Base-by-base conservation (phyloP, 2,113 vertebrate genomes). In the Elgaria multicarinata region DNA sequence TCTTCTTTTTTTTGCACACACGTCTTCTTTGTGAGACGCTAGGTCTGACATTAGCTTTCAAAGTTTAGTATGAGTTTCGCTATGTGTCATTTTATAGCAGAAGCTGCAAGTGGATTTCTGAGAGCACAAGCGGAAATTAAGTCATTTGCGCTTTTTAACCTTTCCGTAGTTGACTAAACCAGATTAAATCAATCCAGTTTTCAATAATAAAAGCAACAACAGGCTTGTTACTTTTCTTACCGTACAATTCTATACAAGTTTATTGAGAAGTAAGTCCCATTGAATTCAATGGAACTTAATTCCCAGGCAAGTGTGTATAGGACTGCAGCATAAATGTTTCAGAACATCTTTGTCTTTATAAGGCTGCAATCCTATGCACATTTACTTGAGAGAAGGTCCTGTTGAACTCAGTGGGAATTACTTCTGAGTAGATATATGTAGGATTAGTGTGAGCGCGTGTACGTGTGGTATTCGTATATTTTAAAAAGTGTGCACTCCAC, bases 11-110 rank as follows among this genome's bases (percentile, higher is more conserved):
- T 69, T 55, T 3, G 6, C 36, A 4, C 50, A 14, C 1, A 87
- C 9, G 3, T 69, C 9, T 80, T 4, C 39, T 92, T 92, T 79
- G 85, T 88, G 66, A 89, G 53, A 86, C 72, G 53, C 0, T 26
- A 42, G 26, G 26, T 13, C 42, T 87, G 31, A 64, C 87, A 88
- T 0, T 0, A 85, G 8, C 10, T 76, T 90, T 88, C 80, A 84
- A 14, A 86, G 42, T 67, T 4, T 84, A 83, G 67, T 77, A 89
- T 24, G 18, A 16, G 72, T 85, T 87, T 6, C 67, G 4, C 86
- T 55, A 89, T 66, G 42, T 88, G 78, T 55, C 31, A 79, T 33
- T 26, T 71, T 33, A 6, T 66, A 66, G 66, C 39, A 90, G 71
- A 89, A 46, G 79, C 87, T 1, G 42, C 90, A 53, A 62, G 78